Evolutionary conservation across 2,888 invertebrate species (phyloP), one percentile per base, ranked within the genome.

Genomic region (Erpobdella octoculata): DNA sequence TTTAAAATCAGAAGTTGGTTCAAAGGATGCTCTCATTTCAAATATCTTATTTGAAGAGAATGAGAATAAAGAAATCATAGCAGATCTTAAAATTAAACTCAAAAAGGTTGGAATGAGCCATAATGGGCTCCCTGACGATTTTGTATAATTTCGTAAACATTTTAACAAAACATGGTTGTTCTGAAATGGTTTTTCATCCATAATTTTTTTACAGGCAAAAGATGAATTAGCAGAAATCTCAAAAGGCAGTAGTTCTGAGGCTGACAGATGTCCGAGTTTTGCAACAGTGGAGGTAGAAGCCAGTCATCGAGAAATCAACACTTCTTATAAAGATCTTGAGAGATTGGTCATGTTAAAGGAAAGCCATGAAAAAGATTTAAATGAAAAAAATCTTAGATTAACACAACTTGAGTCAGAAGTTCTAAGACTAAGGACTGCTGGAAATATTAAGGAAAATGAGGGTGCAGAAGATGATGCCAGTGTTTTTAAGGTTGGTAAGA

Each of bases 21-120:
- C 80, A 71, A 77, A 76, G 21, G 82, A 83, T 36, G 76, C 79
- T n/a, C 78, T 79, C 61, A 73, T 80, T 21, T 78, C 79, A 36
- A 80, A 81, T 67, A 76, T 81, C 58, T 80, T 82, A 72, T 71
- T 78, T 41, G 78, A 79, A 59, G 71, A 78, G 33, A 71, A 72
- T 21, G 77, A 79, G 67, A 77, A 76, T 62, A 64, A 70, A 15
- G 41, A 62, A 66, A 59, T 74, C 38, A 21, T 38, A 72, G 72
- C 36, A 66, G 69, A 73, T n/a, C 64, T 73, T 37, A 58, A 72
- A 38, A 61, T 53, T 28, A 58, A 71, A 37, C 38, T 73, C 12
- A 38, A 71, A 21, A 75, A 76, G 71, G 74, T 76, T 33, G 53
- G 53, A 46, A 28, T 28, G 21, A 46, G 41, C 41, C 18, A 12